Base-by-base conservation (phyloP, 2,113 vertebrate species). In the Passer domesticus region DNA sequence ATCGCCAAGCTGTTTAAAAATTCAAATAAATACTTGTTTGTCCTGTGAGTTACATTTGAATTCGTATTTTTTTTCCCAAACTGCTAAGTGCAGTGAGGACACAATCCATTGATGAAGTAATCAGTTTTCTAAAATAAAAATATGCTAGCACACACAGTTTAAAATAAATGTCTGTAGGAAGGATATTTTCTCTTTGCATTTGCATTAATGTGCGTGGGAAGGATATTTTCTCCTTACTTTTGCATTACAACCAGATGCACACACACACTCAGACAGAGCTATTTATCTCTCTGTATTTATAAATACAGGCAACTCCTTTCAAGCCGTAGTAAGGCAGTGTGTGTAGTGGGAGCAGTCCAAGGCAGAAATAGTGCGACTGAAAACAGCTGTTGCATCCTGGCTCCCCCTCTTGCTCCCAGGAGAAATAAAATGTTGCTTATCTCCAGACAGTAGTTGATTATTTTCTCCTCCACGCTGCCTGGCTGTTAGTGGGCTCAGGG, bases 121-220 rank as follows among this genome's bases (percentile, higher is more conserved):
- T 88, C 70, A n/a, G 70, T 87, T 95, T 93, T 93, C 70, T 91
- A 89, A 96, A 97, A 92, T 75, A 94, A 89, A 77, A 83, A 87
- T 92, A 90, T 62, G 56, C 87, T 64, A 87, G 75, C 46, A 64
- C 58, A 68, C 63, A 60, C 67, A 72, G 60, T 92, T 92, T 41
- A 86, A 93, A 85, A 86, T 69, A 77, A 88, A 73, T 83, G 63
- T 70, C 67, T 74, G 80, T 90, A 73, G 94, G 88, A 94, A 93
- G 90, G 78, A 49, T 96, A 95, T 91, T 94, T 95, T 85, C 64
- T 84, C 89, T 92, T 95, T 80, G 58, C 68, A 95, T 94, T 66
- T 87, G 59, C 77, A 82, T 94, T 95, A 92, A 35, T 87, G 64
- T 73, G 72, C 64, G 77, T 94, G 84, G 63, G 89, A 95, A 92